A percentile compares a stretch with the other conserved stretches of the same genome.
These are phyloP conservation scores for Proteles cristata DNA, from an alignment of 2,113 vertebrate species.

Conservation along the genomic window DNA sequence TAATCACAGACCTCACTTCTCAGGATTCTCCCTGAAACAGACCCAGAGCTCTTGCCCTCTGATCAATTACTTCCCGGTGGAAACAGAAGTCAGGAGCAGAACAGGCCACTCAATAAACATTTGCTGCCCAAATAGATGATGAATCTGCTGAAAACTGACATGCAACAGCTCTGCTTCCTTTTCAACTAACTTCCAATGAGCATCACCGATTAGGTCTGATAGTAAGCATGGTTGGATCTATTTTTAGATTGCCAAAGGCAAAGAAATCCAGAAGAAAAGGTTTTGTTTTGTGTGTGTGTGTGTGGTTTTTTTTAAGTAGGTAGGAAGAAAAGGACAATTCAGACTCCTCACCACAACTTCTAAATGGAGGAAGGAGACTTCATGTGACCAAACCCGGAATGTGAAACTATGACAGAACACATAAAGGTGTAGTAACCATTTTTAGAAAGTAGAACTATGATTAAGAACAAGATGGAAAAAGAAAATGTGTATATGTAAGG, in stretches of 20 bases:
- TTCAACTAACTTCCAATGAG: background rate
- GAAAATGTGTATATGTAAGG: background rate
- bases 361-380: background rate
- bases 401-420: background rate
- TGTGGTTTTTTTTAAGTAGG: background rate
- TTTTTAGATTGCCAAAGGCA: background rate
- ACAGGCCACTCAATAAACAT: background rate
- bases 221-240: background rate
- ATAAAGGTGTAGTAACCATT: background rate
- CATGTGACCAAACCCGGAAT: background rate
- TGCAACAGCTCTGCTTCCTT: background rate
- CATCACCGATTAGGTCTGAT: background rate
- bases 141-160: background rate
- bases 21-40: background rate
- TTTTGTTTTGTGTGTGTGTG: too few species aligned
- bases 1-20: background rate
- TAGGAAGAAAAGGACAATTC: background rate
- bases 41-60: background rate
- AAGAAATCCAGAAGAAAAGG: background rate
- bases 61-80: background rate
- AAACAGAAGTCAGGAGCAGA: background rate
- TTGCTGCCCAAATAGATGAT: too few species aligned
- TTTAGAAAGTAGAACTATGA: background rate
- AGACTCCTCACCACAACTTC: background rate
- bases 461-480: background rate